Evolutionary conservation across 1,140 invertebrate species (phyloP).

Genomic region (Heliconius himera): DNA sequence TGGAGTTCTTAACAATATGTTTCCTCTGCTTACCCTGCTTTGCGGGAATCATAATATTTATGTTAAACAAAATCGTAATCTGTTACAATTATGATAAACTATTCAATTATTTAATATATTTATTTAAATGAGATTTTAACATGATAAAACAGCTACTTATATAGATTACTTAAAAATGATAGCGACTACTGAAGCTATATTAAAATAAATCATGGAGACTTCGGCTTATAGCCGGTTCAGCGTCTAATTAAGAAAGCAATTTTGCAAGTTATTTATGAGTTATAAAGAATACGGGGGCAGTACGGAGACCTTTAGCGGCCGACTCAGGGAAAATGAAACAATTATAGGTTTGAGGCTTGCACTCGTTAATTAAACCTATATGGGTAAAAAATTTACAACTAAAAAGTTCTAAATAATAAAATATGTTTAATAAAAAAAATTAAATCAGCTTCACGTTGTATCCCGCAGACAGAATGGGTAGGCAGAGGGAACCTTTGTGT

Average conservation of each 20-base stretch:
- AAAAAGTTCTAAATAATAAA: too few relatives aligned
- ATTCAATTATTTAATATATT: neutral
- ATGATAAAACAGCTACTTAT: neutral
- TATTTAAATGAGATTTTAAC: neutral
- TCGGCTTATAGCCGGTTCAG: constrained; percentile 49
- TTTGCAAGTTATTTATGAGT: constrained; percentile 71
- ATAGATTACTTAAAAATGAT: neutral
- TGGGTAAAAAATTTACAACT: neutral
- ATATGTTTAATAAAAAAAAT: too few relatives aligned
- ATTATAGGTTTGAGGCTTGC: neutral
- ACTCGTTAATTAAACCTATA: neutral
- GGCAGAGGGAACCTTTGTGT: too few relatives aligned
- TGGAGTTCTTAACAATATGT: too few relatives aligned
- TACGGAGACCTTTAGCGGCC: constrained; percentile 49
- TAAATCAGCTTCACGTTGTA: neutral
- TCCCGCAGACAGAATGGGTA: too few relatives aligned
- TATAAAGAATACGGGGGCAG: constrained; percentile 58
- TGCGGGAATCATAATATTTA: neutral
- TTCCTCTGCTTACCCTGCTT: too few relatives aligned
- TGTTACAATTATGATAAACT: neutral
- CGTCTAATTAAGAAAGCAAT: constrained; percentile 74
- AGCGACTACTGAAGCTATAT: neutral
- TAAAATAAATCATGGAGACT: constrained; percentile 3
- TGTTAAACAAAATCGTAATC: neutral
- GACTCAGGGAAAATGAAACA: constrained; percentile 28